Base-by-base conservation (phyloP, 2,797 vertebrate species). In the Molossus molossus region DNA sequence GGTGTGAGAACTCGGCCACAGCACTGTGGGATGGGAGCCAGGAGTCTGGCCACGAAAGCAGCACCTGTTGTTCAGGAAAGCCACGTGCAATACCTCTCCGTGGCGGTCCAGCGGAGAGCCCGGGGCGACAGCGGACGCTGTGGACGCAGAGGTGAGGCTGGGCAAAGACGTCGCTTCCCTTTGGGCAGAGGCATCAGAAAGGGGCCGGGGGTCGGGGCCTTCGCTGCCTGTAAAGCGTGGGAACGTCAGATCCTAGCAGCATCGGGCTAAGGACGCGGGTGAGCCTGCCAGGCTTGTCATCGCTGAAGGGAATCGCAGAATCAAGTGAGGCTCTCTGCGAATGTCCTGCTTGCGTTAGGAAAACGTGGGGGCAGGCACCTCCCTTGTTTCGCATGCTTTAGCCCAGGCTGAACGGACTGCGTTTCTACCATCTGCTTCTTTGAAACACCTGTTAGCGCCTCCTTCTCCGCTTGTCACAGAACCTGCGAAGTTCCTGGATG, bases 171-270 rank as follows among this genome's bases (percentile, higher is more conserved):
- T 45, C 3, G 57, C 29, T 48, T 64, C 20, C 14, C 25, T 67
- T 29, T 53, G 17, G 27, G 29, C 25, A 23, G 65, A 58, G 53
- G 60, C 7, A 0, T 37, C 37, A 37, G 72, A 25, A n/a, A 9
- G 11, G 15, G 53, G 62, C 27, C 3, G 0, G 6, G 33, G 40
- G n/a, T 29, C 10, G 9, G 21, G 83, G 77, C 37, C n/a, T 48
- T 8, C 3, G 62, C 53, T 37, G 23, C 64, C 45, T 40, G 4
- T 3, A 45, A 6, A 55, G 23, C 48, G 3, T 11, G 17, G 37
- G 6, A 25, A 50, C 4, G 17, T 9, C 11, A 0, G 3, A 0
- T 2, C 40, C 50, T 27, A 21, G 58, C 65, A 13, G 3, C 29
- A 1, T 48, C 75, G 3, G 20, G 77, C 77, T 20, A 8, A 65